Evolutionary conservation across 2,888 invertebrate species (phyloP).

Genomic region (Coelopa pilipes): DNA sequence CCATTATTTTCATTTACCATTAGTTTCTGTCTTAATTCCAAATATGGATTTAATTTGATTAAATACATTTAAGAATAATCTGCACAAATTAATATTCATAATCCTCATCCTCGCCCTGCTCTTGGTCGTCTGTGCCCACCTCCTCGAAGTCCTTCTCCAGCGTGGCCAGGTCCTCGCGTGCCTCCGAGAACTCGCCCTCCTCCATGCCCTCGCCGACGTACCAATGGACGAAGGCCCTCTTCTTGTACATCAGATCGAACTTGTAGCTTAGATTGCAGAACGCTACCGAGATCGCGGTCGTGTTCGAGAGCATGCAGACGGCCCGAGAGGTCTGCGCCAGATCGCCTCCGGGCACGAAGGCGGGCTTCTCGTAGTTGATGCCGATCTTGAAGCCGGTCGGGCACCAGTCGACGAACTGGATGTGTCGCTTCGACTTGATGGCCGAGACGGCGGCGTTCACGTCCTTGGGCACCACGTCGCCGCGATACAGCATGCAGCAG

Average conservation of each 20-base stretch:
- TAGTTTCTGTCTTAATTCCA: background rate
- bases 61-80: too few relatives aligned
- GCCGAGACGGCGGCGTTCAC: slow-evolving; percentile 85
- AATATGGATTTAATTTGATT: background rate
- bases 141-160: slow-evolving; percentile 65
- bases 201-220: slow-evolving; percentile 70
- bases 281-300: slow-evolving; percentile 89
- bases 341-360: slow-evolving; percentile 80
- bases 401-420: slow-evolving; percentile 95
- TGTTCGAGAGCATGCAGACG: slow-evolving; percentile 90
- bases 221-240: slow-evolving; percentile 92
- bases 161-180: slow-evolving; percentile 63
- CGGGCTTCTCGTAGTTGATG: slow-evolving; percentile 86
- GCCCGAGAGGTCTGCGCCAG: slow-evolving; percentile 86
- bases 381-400: slow-evolving; percentile 93
- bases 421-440: slow-evolving; percentile 79
- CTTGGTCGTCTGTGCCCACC: slow-evolving; percentile 58
- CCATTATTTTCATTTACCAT: background rate
- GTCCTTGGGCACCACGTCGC: slow-evolving; percentile 91
- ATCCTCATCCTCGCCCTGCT: slow-evolving; percentile 50
- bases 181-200: slow-evolving; percentile 65
- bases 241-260: slow-evolving; percentile 80
- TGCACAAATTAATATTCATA: slow-evolving; percentile 49
- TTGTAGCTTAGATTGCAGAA: slow-evolving; percentile 92
- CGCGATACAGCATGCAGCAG: slow-evolving; percentile 85